Percentiles rank a stretch among this genome's conserved stretches.
phyloP scores from a whole-genome alignment of 2,113 vertebrate genomes.

The Coptodon bakossiorum region DNA sequence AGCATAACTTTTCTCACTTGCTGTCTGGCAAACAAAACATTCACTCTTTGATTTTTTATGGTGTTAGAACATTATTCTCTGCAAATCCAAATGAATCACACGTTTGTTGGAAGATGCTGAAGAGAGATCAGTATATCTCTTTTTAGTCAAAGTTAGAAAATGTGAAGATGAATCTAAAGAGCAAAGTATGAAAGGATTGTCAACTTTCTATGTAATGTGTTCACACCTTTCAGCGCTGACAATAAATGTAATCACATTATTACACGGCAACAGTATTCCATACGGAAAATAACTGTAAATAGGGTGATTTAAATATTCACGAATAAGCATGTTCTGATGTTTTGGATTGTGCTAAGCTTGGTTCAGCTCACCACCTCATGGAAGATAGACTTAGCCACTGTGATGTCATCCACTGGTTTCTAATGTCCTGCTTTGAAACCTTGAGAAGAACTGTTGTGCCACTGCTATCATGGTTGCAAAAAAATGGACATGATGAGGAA shows the following conservation, averaged over 20 bases:
- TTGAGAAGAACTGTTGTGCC: not conserved
- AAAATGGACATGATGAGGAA: not conserved
- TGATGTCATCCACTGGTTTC: not conserved
- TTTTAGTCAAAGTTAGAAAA: constrained; percentile 14
- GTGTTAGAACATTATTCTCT: not conserved
- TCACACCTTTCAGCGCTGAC: not conserved
- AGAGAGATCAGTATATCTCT: not conserved
- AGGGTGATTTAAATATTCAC: not conserved
- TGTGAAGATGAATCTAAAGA: not conserved
- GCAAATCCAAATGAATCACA: constrained; percentile 8
- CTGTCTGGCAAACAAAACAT: constrained; percentile 30
- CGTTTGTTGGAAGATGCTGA: constrained; percentile 1
- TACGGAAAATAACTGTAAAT: not conserved
- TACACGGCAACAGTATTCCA: not conserved
- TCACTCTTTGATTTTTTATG: not conserved
- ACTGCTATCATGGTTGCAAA: not conserved
- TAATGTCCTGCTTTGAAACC: not conserved
- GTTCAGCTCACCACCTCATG: not conserved
- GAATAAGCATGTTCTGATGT: not conserved
- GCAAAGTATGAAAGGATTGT: not conserved
- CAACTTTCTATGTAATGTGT: not conserved
- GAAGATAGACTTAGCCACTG: not conserved
- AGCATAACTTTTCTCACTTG: constrained; percentile 10
- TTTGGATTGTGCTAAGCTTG: not conserved
- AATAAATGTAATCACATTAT: not conserved